Conservation (phyloP, 2,113 vertebrate genomes). For the Oxygymnocypris stewartii region DNA sequence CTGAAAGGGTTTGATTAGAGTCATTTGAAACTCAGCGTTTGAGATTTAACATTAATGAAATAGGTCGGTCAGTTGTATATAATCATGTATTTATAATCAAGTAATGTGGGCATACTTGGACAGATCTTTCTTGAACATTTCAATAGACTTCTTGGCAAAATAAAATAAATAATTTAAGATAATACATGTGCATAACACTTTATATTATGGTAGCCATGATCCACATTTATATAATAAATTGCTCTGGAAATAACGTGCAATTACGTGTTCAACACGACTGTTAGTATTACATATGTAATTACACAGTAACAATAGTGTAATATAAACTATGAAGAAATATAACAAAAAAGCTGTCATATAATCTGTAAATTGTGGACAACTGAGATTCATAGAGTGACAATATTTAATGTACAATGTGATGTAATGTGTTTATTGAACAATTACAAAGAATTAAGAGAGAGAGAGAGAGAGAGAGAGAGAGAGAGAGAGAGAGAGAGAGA, state of each 20-base stretch:
- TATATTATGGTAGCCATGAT: neutral
- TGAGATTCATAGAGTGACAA: neutral
- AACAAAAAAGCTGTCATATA: neutral
- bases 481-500: too few relatives aligned
- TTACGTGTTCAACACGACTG: neutral
- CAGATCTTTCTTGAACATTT: too few relatives aligned
- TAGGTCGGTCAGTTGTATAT: too few relatives aligned
- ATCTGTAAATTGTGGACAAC: neutral
- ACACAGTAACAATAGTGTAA: neutral
- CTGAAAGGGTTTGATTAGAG: too few relatives aligned
- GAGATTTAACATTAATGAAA: too few relatives aligned
- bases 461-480: too few relatives aligned
- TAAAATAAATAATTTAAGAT: neutral
- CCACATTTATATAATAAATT: neutral
- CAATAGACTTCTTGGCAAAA: too few relatives aligned
- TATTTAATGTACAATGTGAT: too few relatives aligned
- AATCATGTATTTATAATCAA: too few relatives aligned
- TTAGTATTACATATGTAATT: neutral
- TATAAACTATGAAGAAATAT: conserved; percentile 6
- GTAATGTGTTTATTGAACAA: neutral
- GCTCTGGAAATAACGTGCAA: neutral
- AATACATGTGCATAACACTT: neutral
- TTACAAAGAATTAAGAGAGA: neutral
- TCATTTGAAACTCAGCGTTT: too few relatives aligned
- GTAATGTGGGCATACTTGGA: too few relatives aligned